Conservation (phyloP, 2,113 vertebrate genomes). For the Gopherus flavomarginatus region DNA sequence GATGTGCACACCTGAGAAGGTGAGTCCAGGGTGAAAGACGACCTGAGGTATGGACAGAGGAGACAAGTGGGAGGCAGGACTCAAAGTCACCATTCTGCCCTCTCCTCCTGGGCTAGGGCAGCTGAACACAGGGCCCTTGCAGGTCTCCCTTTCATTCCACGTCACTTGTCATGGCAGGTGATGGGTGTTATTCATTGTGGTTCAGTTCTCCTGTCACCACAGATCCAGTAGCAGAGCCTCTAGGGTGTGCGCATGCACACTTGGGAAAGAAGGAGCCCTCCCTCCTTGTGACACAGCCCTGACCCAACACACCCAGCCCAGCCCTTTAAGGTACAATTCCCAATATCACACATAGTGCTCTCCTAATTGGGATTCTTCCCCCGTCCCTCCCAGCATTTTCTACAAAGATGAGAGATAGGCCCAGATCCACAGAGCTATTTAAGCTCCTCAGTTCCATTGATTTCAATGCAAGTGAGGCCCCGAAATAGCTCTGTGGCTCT, state of each 20-base stretch:
- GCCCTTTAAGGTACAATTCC: too few relatives aligned
- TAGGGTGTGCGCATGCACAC: neutral
- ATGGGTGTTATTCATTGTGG: too few relatives aligned
- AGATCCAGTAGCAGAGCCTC: neutral
- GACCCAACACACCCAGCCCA: neutral
- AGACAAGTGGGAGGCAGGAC: neutral
- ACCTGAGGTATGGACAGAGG: neutral
- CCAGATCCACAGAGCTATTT: too few relatives aligned
- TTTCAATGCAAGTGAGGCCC: too few relatives aligned
- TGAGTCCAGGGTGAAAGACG: neutral
- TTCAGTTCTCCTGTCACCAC: neutral
- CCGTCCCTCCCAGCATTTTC: neutral
- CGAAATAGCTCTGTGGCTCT: too few relatives aligned
- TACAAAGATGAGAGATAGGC: neutral
- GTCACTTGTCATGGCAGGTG: too few relatives aligned
- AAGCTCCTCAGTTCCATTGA: too few relatives aligned
- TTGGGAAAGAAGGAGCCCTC: neutral
- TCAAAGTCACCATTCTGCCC: neutral
- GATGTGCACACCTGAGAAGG: neutral
- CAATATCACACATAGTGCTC: neutral
- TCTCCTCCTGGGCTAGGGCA: neutral
- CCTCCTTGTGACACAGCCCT: neutral
- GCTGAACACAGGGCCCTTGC: neutral
- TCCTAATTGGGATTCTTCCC: neutral
- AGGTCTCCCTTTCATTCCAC: neutral